A percentile compares a stretch with the other conserved stretches of the same genome.
phyloP scores from a whole-genome alignment of 2,113 vertebrate genomes.

The Bostrychus sinensis region DNA sequence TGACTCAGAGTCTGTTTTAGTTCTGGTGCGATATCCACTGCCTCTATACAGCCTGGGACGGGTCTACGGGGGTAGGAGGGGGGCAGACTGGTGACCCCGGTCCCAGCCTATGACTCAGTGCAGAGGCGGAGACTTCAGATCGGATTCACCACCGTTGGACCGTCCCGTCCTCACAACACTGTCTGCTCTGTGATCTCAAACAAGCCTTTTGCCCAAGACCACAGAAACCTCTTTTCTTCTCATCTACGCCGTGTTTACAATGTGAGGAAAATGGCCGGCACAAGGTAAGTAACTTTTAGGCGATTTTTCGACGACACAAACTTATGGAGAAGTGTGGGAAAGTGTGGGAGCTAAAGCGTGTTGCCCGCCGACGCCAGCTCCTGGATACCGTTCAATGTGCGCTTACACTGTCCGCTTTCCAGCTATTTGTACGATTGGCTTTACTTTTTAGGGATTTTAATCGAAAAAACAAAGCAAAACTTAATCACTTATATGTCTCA shows the following conservation, averaged over 20 bases:
- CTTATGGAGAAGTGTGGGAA: not conserved
- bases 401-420: not conserved
- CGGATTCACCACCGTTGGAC: conserved; percentile 49
- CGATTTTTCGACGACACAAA: not conserved
- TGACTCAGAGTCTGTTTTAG: conserved; percentile 3
- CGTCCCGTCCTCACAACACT: conserved; percentile 28
- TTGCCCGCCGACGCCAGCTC: conserved; percentile 12
- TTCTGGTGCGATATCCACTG: not conserved
- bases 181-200: conserved; percentile 3
- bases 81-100: conserved; percentile 54
- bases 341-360: conserved; percentile 16
- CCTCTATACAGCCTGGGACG: not conserved
- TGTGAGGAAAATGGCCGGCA: conserved; percentile 79
- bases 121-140: conserved; percentile 71
- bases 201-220: not conserved
- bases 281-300: conserved; percentile 57
- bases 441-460: no score
- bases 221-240: not conserved
- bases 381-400: not conserved
- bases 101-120: conserved; percentile 61
- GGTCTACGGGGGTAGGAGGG: not conserved
- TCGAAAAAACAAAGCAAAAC: no score
- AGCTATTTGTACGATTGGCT: no score
- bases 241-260: conserved; percentile 51
- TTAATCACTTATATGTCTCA: not conserved